Percentiles rank a stretch among this genome's conserved stretches.
These are phyloP conservation scores for Bombus fervidus DNA, from an alignment of 1,140 invertebrate species.

Conservation along the genomic window DNA sequence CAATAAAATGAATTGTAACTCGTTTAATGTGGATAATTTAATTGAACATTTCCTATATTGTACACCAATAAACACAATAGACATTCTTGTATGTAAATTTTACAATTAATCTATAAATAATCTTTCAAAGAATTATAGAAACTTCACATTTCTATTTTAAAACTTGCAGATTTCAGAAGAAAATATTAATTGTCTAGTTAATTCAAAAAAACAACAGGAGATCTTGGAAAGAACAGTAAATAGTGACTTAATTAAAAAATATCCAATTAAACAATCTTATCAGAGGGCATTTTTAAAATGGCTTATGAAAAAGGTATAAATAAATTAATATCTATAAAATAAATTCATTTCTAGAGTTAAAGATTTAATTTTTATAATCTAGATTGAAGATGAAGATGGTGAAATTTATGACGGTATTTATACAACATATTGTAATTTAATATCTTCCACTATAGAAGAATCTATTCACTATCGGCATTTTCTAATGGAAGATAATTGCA, in stretches of 20 bases:
- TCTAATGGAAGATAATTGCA: constrained; percentile 67
- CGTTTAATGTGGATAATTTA: constrained; percentile 32
- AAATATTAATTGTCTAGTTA: constrained; percentile 39
- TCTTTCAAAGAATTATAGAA: not conserved
- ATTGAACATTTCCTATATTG: constrained; percentile 78
- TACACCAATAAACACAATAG: constrained; percentile 74
- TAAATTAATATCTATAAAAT: constrained; percentile 2
- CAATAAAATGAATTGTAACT: constrained; percentile 16
- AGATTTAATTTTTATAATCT: constrained; percentile 28
- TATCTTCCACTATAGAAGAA: constrained; percentile 67
- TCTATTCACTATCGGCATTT: constrained; percentile 82
- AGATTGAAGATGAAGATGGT: constrained; percentile 75
- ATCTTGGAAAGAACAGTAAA: constrained; percentile 80
- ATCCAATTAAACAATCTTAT: constrained; percentile 81
- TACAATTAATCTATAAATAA: not conserved
- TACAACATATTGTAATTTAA: constrained; percentile 75
- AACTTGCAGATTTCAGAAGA: not conserved
- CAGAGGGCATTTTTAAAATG: constrained; percentile 81
- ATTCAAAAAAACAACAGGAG: constrained; percentile 72
- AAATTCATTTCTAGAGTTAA: not conserved
- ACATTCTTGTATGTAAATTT: constrained; percentile 72
- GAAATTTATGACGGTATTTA: constrained; percentile 81
- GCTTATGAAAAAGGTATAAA: constrained; percentile 75
- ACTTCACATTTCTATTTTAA: not conserved
- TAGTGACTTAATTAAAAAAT: constrained; percentile 73